phyloP scores from a whole-genome alignment of 2,888 invertebrate species.

The Eilema sororculum region DNA sequence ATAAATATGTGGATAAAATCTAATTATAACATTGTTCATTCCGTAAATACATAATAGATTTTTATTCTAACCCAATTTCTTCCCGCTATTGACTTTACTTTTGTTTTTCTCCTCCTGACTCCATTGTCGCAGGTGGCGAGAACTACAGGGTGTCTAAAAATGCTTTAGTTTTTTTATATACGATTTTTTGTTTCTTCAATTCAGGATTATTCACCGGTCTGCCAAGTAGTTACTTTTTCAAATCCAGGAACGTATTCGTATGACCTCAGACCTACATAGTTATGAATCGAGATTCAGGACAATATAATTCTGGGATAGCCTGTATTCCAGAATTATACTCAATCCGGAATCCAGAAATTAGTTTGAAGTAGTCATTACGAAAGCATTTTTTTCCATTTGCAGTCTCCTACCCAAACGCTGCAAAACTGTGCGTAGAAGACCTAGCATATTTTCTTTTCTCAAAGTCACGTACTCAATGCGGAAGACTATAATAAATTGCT shows the following conservation, averaged over 20 bases:
- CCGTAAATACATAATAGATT: conserved; percentile 16
- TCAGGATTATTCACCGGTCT: no score
- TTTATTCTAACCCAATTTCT: conserved; percentile 15
- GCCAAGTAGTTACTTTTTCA: no score
- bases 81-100: conserved; percentile 39
- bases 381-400: no score
- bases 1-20: conserved; percentile 6
- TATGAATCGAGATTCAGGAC: no score
- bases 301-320: no score
- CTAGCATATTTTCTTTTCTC: background rate
- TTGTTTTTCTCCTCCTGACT: conserved; percentile 47
- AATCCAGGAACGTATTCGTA: no score
- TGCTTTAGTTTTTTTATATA: conserved; percentile 21
- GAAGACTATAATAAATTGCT: background rate
- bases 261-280: no score
- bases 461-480: background rate
- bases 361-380: no score
- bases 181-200: background rate
- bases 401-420: no score
- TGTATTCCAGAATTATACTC: no score
- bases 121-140: conserved; percentile 52
- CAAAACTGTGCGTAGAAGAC: no score
- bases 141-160: conserved; percentile 33
- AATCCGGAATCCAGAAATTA: no score
- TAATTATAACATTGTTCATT: conserved; percentile 15